Evolutionary conservation across 2,797 vertebrate species (phyloP).

Genomic region (Arctocebus calabarensis): DNA sequence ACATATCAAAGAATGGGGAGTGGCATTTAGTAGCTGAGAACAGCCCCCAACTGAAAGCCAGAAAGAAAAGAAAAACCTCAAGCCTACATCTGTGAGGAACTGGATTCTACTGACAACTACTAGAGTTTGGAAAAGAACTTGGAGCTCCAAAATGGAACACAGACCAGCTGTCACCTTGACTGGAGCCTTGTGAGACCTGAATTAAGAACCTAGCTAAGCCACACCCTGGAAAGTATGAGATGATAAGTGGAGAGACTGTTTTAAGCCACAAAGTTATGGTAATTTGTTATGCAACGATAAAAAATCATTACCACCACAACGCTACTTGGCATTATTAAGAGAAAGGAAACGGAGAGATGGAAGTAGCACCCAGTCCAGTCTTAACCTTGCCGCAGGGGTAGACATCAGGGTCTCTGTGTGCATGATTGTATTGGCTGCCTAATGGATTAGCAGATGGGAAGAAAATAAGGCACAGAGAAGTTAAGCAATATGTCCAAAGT

Average conservation of each 20-base stretch:
- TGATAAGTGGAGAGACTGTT: background rate
- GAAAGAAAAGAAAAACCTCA: background rate
- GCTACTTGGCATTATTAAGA: background rate
- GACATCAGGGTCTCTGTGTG: background rate
- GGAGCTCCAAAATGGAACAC: background rate
- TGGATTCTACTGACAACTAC: background rate
- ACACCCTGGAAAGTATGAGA: background rate
- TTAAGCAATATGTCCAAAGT: background rate
- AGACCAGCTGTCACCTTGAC: background rate
- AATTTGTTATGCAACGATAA: background rate
- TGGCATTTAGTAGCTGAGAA: background rate
- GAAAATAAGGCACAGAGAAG: background rate
- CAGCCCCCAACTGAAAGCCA: background rate
- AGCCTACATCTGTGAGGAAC: background rate
- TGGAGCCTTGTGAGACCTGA: background rate
- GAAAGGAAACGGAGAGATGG: background rate
- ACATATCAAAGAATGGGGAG: background rate
- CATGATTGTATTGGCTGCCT: background rate
- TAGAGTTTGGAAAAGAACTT: background rate
- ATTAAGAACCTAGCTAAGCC: background rate
- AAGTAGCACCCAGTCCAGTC: background rate
- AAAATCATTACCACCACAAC: background rate
- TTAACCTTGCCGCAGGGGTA: background rate
- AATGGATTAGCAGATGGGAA: background rate
- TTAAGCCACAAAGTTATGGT: background rate